Base-by-base conservation (phyloP, 2,888 invertebrate genomes). In the Tenthredo distinguenda region DNA sequence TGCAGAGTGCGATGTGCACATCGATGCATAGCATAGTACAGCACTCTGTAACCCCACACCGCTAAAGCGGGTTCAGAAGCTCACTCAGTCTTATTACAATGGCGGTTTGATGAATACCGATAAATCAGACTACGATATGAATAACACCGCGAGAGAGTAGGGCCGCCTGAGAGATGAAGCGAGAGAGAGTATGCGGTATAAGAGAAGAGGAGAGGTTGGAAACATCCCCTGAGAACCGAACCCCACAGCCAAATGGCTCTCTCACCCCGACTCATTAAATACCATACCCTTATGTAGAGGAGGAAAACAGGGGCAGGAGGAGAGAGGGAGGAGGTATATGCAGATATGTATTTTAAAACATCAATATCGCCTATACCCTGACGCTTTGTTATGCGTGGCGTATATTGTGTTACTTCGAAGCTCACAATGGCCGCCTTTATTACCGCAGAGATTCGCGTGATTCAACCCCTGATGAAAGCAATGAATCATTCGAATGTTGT, bases 101-200 rank as follows among this genome's bases (percentile, higher is more conserved):
- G 92, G 93, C 91, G 91, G 93, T 94, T 94, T 94, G 94, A 94
- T 94, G 94, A 95, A 94, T 94, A 94, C 94, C 94, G 94, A 94
- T 95, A 95, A 94, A 95, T 95, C 94, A 95, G 94, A 91, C 91
- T 88, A 87, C 88, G 89, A 90, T 90, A 90, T 88, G 88, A 90
- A 87, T 87, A 88, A 87, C 84, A 86, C 85, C 79, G 84, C 58
- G 85, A 76, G 74, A 81, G 84, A 84, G 62, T 76, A 72, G 71
- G 50, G 71, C 34, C 31, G 62, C 65, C 76, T 50, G 86, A 79
- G 71, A 85, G 77, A 74, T 84, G 71, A 82, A 85, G 72, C 87
- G 87, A 86, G 85, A 87, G 87, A 84, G 86, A 86, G n/a, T 40
- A 65, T 43, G 12, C 68, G 71, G 68, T n/a, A 50, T 31, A 71